phyloP scores from a whole-genome alignment of 2,797 vertebrate genomes.

The Orestias chungarensis region DNA sequence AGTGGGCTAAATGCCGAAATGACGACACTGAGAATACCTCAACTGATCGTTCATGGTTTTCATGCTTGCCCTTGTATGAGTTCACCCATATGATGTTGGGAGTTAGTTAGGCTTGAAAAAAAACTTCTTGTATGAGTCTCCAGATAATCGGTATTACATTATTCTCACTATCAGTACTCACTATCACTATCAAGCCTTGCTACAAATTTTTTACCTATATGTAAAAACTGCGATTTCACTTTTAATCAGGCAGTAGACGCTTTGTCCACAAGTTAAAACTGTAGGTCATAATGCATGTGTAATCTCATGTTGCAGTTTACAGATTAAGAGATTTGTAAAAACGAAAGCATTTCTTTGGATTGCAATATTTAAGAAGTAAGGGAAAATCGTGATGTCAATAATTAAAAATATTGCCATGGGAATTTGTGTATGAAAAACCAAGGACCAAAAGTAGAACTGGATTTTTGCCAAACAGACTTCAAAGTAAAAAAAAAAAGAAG shows the following conservation, averaged over 20 bases:
- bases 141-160: slow-evolving; percentile 19
- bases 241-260: slow-evolving; percentile 18
- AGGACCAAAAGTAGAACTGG: background rate
- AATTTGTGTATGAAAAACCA: background rate
- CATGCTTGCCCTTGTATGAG: slow-evolving; percentile 14
- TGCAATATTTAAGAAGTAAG: background rate
- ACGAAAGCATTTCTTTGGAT: background rate
- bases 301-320: background rate
- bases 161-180: slow-evolving; percentile 8
- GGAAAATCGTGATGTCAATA: background rate
- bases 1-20: slow-evolving; percentile 8
- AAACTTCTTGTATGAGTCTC: slow-evolving; percentile 63
- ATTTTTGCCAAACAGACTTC: background rate
- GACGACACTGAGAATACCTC: slow-evolving; percentile 35
- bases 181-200: too few relatives aligned
- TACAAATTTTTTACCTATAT: slow-evolving; percentile 6
- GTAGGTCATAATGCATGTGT: background rate
- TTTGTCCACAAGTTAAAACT: slow-evolving; percentile 3
- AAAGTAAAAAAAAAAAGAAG: background rate
- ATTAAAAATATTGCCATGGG: background rate
- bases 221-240: slow-evolving; percentile 22
- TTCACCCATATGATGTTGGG: slow-evolving; percentile 15
- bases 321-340: background rate
- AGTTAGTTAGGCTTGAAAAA: slow-evolving; percentile 27
- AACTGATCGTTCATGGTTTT: slow-evolving; percentile 57